Percentiles rank a stretch among this genome's conserved stretches.
Evolutionary conservation across 2,113 vertebrate species (phyloP).

Genomic region (Silurus meridionalis): DNA sequence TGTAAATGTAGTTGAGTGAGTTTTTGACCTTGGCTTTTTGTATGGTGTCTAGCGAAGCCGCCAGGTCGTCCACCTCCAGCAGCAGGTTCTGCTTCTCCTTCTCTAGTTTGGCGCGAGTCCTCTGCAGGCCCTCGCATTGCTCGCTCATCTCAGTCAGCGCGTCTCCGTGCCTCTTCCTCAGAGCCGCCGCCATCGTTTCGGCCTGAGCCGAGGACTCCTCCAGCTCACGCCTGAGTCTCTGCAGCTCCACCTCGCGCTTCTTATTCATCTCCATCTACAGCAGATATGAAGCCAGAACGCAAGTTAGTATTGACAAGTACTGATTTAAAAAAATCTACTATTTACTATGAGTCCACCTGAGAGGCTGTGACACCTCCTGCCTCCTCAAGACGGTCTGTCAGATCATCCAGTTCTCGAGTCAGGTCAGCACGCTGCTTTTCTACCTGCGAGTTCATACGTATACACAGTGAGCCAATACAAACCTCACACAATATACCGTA

Average conservation of each 20-base stretch:
- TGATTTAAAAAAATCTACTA: neutral
- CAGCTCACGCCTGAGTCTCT: slow-evolving; percentile 74
- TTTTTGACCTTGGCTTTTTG: slow-evolving; percentile 75
- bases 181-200: slow-evolving; percentile 62
- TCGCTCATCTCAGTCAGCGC: slow-evolving; percentile 71
- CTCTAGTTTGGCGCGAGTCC: slow-evolving; percentile 74
- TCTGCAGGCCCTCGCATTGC: slow-evolving; percentile 76
- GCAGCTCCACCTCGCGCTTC: slow-evolving; percentile 77
- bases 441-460: slow-evolving; percentile 55
- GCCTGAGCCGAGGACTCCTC: slow-evolving; percentile 74
- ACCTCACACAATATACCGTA: neutral
- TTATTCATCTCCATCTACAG: slow-evolving; percentile 77
- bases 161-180: slow-evolving; percentile 72
- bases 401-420: slow-evolving; percentile 74
- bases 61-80: slow-evolving; percentile 75
- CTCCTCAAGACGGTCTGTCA: slow-evolving; percentile 78
- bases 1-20: neutral
- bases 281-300: neutral
- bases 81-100: slow-evolving; percentile 79
- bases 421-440: slow-evolving; percentile 79
- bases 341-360: slow-evolving; percentile 64
- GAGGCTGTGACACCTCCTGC: slow-evolving; percentile 74
- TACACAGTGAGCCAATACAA: neutral
- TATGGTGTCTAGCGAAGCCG: slow-evolving; percentile 67
- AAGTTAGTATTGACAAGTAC: neutral